Percentiles rank a stretch among this genome's conserved stretches.
These are phyloP conservation scores for Mercenaria mercenaria DNA, from an alignment of 1,140 invertebrate species.

Conservation along the genomic window DNA sequence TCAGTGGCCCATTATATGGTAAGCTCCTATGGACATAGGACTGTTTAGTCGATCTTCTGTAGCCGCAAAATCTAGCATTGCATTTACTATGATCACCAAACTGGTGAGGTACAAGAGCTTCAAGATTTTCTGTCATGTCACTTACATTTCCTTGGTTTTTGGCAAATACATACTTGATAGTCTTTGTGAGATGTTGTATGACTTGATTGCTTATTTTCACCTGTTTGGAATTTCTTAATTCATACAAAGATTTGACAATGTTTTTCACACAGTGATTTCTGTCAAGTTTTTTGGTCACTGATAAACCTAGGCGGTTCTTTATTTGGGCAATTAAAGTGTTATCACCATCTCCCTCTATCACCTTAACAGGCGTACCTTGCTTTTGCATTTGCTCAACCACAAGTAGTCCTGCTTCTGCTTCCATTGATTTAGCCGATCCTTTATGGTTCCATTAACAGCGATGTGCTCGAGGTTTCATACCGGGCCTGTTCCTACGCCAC, in stretches of 20 bases:
- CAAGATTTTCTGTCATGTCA: background rate
- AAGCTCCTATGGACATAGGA: background rate
- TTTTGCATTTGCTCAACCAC: background rate
- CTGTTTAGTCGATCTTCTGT: background rate
- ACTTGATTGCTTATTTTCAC: background rate
- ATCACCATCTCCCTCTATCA: background rate
- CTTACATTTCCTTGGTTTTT: background rate
- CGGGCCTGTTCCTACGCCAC: background rate
- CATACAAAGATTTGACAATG: too few species aligned
- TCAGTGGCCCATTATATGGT: background rate
- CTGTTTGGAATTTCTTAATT: too few species aligned
- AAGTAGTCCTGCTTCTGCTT: background rate
- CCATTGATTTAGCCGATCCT: background rate
- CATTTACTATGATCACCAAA: constrained; percentile 35
- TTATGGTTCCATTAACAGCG: background rate
- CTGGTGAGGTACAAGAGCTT: background rate
- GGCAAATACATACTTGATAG: background rate
- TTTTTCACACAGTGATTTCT: background rate
- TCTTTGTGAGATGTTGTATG: background rate
- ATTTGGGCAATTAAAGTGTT: background rate
- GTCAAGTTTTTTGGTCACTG: background rate
- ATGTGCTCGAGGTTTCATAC: background rate
- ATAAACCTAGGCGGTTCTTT: background rate
- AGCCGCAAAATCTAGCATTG: background rate
- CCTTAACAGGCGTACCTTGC: background rate